These are phyloP conservation scores for Ophiodon elongatus DNA, from an alignment of 2,113 vertebrate genomes.

Conservation along the genomic window DNA sequence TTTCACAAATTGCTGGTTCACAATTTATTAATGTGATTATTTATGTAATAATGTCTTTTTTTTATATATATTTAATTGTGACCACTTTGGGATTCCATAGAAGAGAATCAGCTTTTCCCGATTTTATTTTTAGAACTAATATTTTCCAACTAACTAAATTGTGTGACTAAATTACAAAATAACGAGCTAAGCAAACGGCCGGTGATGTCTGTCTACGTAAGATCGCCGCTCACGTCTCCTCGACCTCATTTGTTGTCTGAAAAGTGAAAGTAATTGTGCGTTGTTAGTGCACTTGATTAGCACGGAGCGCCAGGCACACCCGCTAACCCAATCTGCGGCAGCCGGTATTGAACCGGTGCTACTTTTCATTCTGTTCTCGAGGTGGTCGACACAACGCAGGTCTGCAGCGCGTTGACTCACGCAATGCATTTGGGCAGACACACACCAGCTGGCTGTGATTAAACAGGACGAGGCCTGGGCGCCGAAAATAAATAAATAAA, in stretches of 20 bases:
- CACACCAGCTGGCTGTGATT: slow-evolving; percentile 54
- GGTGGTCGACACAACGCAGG: slow-evolving; percentile 21
- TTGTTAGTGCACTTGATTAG: slow-evolving; percentile 24
- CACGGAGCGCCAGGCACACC: slow-evolving; percentile 10
- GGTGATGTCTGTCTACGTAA: background rate
- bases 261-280: slow-evolving; percentile 41
- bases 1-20: background rate
- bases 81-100: background rate
- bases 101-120: background rate
- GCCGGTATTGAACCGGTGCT: background rate
- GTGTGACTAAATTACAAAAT: background rate
- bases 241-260: slow-evolving; percentile 34
- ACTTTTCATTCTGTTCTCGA: slow-evolving; percentile 18
- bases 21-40: slow-evolving; percentile 2
- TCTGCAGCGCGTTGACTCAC: slow-evolving; percentile 23
- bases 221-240: background rate
- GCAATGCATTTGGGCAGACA: slow-evolving; percentile 3
- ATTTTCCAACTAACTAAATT: background rate
- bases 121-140: background rate
- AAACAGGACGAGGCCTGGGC: background rate
- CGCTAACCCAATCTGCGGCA: slow-evolving; percentile 42
- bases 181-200: background rate
- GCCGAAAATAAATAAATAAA: background rate
- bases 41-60: background rate
- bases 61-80: background rate